These are phyloP conservation scores for Scaptomyza parva DNA, from an alignment of 2,888 invertebrate species.

Conservation along the genomic window DNA sequence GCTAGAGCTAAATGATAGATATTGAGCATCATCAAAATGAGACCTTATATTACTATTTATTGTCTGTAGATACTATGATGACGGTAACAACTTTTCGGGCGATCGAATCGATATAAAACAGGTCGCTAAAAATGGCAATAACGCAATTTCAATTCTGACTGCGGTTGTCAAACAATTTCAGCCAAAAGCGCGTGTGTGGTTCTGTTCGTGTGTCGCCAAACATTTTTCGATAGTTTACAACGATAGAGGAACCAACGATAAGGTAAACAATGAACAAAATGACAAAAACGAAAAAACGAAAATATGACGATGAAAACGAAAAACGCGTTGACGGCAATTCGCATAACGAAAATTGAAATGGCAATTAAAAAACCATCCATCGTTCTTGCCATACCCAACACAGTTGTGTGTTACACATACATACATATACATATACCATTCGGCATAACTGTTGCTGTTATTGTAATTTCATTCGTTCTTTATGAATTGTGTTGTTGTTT, in stretches of 20 bases:
- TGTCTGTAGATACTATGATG: neutral
- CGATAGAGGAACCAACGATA: constrained; percentile 6
- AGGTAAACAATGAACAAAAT: constrained; percentile 23
- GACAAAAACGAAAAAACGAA: constrained; percentile 16
- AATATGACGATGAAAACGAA: too few relatives aligned
- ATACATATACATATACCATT: constrained; percentile 14
- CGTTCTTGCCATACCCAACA: constrained; percentile 70
- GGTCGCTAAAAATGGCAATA: constrained; percentile 50
- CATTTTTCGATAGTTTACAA: constrained; percentile 60
- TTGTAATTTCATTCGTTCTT: constrained; percentile 75
- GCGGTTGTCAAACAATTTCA: constrained; percentile 75
- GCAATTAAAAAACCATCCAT: constrained; percentile 79
- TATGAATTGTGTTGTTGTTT: constrained; percentile 37
- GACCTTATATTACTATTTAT: constrained; percentile 21
- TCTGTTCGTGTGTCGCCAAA: constrained; percentile 38
- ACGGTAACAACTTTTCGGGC: constrained; percentile 3
- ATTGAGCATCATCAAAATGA: constrained; percentile 38
- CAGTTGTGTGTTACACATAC: constrained; percentile 32
- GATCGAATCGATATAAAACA: constrained; percentile 49
- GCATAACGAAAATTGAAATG: constrained; percentile 78
- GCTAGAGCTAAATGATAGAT: constrained; percentile 54
- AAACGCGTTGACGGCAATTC: constrained; percentile 48
- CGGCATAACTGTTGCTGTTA: constrained; percentile 51
- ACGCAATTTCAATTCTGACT: constrained; percentile 73
- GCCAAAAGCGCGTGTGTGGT: constrained; percentile 41